Evolutionary conservation across 2,113 vertebrate species (phyloP).

Genomic region (Myrmecobius fasciatus): DNA sequence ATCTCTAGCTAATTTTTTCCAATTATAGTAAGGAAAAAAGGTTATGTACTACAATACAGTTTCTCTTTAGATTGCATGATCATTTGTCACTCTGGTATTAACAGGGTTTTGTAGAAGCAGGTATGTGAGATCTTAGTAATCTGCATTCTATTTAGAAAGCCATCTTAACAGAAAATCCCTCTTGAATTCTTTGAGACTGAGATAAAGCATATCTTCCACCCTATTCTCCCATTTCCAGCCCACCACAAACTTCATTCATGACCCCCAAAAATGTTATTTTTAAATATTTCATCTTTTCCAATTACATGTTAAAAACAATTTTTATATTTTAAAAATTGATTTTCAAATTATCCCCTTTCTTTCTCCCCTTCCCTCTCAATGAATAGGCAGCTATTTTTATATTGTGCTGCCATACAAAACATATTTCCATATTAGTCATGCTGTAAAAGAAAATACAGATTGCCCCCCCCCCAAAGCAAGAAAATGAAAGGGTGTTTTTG

Average conservation of each 20-base stretch:
- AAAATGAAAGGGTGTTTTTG: no score
- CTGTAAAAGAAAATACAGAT: no score
- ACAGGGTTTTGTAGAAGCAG: background rate
- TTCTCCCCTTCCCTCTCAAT: no score
- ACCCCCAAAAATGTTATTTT: background rate
- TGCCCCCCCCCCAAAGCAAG: no score
- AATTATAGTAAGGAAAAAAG: background rate
- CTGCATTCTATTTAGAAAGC: background rate
- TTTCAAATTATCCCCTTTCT: no score
- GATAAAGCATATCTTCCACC: background rate
- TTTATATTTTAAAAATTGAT: no score
- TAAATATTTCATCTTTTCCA: no score
- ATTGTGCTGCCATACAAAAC: no score
- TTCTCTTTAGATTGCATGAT: background rate
- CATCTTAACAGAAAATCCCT: background rate
- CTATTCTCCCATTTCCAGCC: background rate
- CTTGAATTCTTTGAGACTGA: background rate
- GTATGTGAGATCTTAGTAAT: background rate
- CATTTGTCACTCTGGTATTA: background rate
- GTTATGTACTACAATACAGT: background rate
- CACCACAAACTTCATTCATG: background rate
- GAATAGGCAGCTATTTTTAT: no score
- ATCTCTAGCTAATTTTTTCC: background rate
- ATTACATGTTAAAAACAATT: no score
- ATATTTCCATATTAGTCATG: no score